phyloP scores from a whole-genome alignment of 2,797 vertebrate species.

The Microchirus variegatus region DNA sequence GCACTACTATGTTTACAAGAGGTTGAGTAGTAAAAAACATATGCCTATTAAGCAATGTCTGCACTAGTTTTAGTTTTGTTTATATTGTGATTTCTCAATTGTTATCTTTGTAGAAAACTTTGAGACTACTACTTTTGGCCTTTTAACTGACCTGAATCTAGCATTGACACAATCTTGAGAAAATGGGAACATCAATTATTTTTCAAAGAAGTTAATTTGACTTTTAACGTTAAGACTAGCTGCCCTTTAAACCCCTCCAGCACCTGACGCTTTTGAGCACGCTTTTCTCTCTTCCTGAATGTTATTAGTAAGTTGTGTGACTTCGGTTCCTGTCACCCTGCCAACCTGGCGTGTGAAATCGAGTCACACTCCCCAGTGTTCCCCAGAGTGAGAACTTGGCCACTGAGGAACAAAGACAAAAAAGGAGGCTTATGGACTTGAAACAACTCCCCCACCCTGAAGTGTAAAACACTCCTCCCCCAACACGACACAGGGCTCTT shows the following conservation, averaged over 20 bases:
- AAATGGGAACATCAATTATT: not conserved
- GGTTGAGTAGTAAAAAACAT: not conserved
- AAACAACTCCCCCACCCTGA: slow-evolving; percentile 83
- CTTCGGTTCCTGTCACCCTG: slow-evolving; percentile 75
- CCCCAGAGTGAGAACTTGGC: slow-evolving; percentile 81
- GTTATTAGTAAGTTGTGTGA: slow-evolving; percentile 78
- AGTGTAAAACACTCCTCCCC: slow-evolving; percentile 85
- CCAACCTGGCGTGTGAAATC: slow-evolving; percentile 80
- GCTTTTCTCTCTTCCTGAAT: slow-evolving; percentile 70
- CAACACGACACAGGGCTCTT: slow-evolving; percentile 78
- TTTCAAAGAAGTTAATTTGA: not conserved
- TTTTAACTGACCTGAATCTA: not conserved
- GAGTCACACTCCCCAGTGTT: slow-evolving; percentile 80
- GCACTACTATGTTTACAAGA: slow-evolving; percentile 11
- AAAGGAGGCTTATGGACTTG: slow-evolving; percentile 84
- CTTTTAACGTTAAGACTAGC: slow-evolving; percentile 51
- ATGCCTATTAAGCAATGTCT: not conserved
- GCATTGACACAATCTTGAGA: not conserved
- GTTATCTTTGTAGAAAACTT: slow-evolving; percentile 1
- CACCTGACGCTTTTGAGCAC: slow-evolving; percentile 58
- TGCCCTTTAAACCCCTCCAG: slow-evolving; percentile 39
- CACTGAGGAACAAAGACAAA: slow-evolving; percentile 85
- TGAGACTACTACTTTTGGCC: slow-evolving; percentile 20
- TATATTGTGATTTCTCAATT: not conserved
- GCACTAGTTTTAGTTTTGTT: too few relatives aligned